Base-by-base conservation (phyloP, 1,140 invertebrate species). In the Eriocheir sinensis region DNA sequence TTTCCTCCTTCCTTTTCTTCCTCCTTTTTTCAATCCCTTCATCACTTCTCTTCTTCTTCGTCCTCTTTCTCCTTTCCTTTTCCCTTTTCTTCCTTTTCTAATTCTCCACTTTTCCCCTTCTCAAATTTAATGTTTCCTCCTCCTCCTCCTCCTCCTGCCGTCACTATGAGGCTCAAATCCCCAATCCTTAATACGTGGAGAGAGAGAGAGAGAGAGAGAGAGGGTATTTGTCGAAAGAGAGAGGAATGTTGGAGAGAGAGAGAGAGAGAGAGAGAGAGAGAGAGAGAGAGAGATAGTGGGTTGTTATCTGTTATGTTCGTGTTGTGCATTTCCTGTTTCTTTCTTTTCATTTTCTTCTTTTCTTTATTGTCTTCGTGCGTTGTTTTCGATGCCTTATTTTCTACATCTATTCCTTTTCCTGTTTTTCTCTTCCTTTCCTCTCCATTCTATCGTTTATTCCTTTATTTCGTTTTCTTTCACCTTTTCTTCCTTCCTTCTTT, bases 131-230 rank as follows among this genome's bases (percentile, higher is more conserved):
- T 21, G 3, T 32, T 30, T 41, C 86, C 44, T 30, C 3, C 53
- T 44, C 53, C n/a, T 30, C 9, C n/a, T 12, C 89, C 36, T 30
- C 21, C 48, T 86, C 40, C 80, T 32, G 4, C 27, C n/a, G 27
- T 27, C n/a, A 83, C 34, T 8, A 32, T n/a, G 27, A 32, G 27
- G 27, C n/a, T 6, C n/a, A 32, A n/a, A 86, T 86, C 34, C 40
- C 9, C 3, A 17, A 41, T 36, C 6, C 44, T 17, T 17, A 53
- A 60, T 48, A 48, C 40, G 21, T n/a, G 89, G 40, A 48, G 90
- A 72, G 60, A 36, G 53, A 48, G 60, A 40, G 90, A 92, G 60
- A 48, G 60, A 36, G 90, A 91, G 36, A 48, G 90, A 48, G 90
- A 80, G 60, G 15, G 85, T 15, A 32, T 21, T 15, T 21, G 15